Evolutionary conservation across 2,797 vertebrate species (phyloP).

Genomic region (Hozukius guyotensis): DNA sequence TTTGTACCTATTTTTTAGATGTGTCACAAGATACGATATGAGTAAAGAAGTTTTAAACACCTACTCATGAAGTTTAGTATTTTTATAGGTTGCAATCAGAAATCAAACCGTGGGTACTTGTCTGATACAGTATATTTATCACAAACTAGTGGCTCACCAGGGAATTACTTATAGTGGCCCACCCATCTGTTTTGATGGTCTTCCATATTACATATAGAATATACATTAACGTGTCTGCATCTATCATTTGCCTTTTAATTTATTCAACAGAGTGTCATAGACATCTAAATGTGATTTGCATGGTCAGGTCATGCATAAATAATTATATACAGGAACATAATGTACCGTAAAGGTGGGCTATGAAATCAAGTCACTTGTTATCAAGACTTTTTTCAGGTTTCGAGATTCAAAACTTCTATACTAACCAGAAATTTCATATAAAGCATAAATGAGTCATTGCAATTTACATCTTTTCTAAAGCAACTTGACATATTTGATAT

Average conservation of each 20-base stretch:
- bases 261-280: constrained; percentile 4
- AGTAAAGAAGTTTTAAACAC: constrained; percentile 18
- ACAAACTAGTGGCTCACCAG: not conserved
- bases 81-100: not conserved
- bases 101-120: not conserved
- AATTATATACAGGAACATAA: constrained; percentile 18
- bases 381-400: not conserved
- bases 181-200: not conserved
- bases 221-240: not conserved
- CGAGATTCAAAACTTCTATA: not conserved
- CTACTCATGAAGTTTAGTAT: not conserved
- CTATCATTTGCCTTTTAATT: constrained; percentile 10
- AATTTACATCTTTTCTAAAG: not conserved
- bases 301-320: constrained; percentile 31
- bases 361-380: constrained; percentile 24
- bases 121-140: not conserved
- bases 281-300: constrained; percentile 11
- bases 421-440: not conserved
- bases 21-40: constrained; percentile 8
- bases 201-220: not conserved
- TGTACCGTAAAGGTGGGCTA: constrained; percentile 15
- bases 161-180: not conserved
- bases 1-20: constrained; percentile 38
- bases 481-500: not conserved
- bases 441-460: constrained; percentile 6